A percentile compares a stretch with the other conserved stretches of the same genome.
Conservation (phyloP, 2,113 vertebrate species). For the Gadus chalcogrammus region DNA sequence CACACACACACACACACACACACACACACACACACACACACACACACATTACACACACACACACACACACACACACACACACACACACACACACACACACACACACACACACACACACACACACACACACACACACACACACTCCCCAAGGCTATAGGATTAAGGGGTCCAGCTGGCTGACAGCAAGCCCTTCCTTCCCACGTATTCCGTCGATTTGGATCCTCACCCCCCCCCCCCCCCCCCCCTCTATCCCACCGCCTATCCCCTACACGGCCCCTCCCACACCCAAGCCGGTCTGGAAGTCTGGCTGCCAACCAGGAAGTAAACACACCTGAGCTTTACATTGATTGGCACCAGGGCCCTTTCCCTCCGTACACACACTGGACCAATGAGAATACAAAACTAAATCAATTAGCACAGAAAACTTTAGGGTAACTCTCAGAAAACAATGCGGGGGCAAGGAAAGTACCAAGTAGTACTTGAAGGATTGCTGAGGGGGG, state of each 20-base stretch:
- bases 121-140: constrained; percentile 41
- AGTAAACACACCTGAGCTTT: constrained; percentile 66
- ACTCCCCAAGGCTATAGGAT: constrained; percentile 77
- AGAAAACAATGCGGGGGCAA: no score
- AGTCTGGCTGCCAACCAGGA: constrained; percentile 53
- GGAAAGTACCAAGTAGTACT: no score
- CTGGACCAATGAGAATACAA: not conserved
- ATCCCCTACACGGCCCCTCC: constrained; percentile 31
- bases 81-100: constrained; percentile 28
- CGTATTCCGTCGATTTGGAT: constrained; percentile 64
- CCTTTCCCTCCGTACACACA: constrained; percentile 15
- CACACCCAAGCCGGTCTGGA: constrained; percentile 54
- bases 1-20: constrained; percentile 11
- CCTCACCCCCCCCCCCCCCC: constrained; percentile 23
- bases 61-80: constrained; percentile 14
- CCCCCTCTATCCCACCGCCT: constrained; percentile 1
- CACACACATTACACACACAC: constrained; percentile 13
- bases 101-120: constrained; percentile 26
- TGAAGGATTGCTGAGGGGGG: not conserved
- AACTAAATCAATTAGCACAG: no score
- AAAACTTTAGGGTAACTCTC: no score
- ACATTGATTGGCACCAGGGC: constrained; percentile 42
- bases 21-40: constrained; percentile 29
- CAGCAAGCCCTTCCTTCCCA: constrained; percentile 78
- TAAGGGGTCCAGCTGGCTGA: constrained; percentile 81